Evolutionary conservation across 2,888 invertebrate species (phyloP).

Genomic region (Diloba caeruleocephala): DNA sequence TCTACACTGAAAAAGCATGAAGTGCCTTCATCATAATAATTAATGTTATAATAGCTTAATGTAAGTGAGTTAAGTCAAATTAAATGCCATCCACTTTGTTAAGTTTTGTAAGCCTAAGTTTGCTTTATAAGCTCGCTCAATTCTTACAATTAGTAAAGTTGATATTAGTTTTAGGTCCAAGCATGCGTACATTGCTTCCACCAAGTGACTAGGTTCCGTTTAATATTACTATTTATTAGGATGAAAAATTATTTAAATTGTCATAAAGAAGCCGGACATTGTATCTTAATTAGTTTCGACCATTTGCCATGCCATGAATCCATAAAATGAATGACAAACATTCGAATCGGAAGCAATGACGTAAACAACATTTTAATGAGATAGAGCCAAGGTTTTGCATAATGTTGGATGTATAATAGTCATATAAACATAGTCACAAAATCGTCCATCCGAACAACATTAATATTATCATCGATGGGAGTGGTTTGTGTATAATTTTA

Average conservation of each 20-base stretch:
- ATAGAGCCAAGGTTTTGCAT: slow-evolving; percentile 73
- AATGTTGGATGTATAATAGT: slow-evolving; percentile 77
- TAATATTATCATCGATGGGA: slow-evolving; percentile 82
- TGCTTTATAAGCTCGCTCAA: slow-evolving; percentile 87
- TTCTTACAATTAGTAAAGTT: slow-evolving; percentile 84
- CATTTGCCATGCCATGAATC: slow-evolving; percentile 39
- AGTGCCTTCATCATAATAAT: slow-evolving; percentile 86
- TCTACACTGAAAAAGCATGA: slow-evolving; percentile 80
- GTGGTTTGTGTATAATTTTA: slow-evolving; percentile 84
- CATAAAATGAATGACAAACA: slow-evolving; percentile 52
- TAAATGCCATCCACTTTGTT: slow-evolving; percentile 89
- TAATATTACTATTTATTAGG: slow-evolving; percentile 46
- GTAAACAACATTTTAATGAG: slow-evolving; percentile 73
- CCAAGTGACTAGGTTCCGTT: slow-evolving; percentile 48
- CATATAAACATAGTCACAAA: slow-evolving; percentile 83
- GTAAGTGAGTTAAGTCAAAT: slow-evolving; percentile 88
- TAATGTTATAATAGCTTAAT: slow-evolving; percentile 78
- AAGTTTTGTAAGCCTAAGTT: slow-evolving; percentile 87
- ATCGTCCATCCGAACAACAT: slow-evolving; percentile 77
- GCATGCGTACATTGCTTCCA: slow-evolving; percentile 71
- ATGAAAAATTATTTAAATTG: slow-evolving; percentile 36
- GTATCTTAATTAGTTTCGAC: slow-evolving; percentile 49
- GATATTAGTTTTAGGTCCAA: slow-evolving; percentile 77
- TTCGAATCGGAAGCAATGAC: slow-evolving; percentile 72
- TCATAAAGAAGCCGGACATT: slow-evolving; percentile 42